Evolutionary conservation across 2,113 vertebrate species (phyloP).

Genomic region (Heterochromis multidens): DNA sequence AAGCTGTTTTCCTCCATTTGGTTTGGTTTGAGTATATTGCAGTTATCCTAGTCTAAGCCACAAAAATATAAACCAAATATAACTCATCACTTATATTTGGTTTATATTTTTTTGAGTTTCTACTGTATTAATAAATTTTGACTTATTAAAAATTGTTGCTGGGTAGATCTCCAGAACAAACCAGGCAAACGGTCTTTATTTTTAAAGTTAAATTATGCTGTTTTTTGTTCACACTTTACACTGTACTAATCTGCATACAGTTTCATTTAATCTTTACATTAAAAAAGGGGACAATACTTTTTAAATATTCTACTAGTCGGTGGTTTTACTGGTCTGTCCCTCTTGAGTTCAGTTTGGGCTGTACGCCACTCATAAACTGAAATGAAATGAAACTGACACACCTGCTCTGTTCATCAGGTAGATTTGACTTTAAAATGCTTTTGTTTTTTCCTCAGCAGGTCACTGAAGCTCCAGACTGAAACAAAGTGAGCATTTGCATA

Average conservation of each 20-base stretch:
- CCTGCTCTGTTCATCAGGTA: neutral
- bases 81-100: neutral
- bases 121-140: no score
- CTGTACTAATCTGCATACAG: no score
- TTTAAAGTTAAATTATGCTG: no score
- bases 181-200: no score
- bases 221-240: no score
- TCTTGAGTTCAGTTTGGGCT: accelerated
- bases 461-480: slow-evolving; percentile 21
- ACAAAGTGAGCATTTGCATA: slow-evolving; percentile 58
- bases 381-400: neutral
- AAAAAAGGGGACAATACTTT: neutral
- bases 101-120: neutral
- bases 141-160: no score
- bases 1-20: neutral
- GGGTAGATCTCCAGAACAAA: no score
- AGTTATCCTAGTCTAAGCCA: neutral
- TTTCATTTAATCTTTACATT: neutral
- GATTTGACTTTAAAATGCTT: slow-evolving; percentile 8
- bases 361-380: neutral
- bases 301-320: neutral
- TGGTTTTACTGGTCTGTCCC: neutral
- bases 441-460: slow-evolving; percentile 20
- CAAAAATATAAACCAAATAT: no score
- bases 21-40: neutral